phyloP scores from a whole-genome alignment of 2,113 vertebrate genomes.

The Syngnathus floridae region DNA sequence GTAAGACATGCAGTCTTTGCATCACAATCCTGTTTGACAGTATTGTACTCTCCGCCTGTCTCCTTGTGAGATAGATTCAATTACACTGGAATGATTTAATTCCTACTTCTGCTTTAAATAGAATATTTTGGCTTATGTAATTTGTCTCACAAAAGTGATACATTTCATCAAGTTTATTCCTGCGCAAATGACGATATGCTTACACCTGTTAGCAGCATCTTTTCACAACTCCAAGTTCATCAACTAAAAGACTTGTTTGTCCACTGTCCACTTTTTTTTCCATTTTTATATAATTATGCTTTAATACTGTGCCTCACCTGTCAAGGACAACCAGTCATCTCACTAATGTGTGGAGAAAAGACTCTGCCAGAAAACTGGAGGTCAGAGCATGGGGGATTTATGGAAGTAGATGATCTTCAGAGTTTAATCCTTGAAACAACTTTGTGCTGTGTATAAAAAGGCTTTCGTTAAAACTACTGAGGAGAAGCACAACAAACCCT shows the following conservation, averaged over 20 bases:
- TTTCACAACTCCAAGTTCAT: conserved; percentile 14
- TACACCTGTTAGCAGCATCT: not conserved
- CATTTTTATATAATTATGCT: conserved; percentile 30
- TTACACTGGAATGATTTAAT: conserved; percentile 5
- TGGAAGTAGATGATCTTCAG: conserved; percentile 25
- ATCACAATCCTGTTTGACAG: conserved; percentile 41
- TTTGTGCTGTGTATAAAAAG: conserved; percentile 24
- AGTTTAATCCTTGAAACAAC: conserved; percentile 52
- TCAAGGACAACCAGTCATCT: conserved; percentile 60
- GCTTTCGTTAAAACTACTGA: not conserved
- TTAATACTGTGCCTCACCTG: conserved; percentile 30
- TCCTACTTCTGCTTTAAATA: not conserved
- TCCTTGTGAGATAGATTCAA: conserved; percentile 26
- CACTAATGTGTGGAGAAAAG: conserved; percentile 41
- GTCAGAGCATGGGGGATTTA: conserved; percentile 41
- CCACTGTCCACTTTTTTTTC: not conserved
- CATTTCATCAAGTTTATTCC: not conserved
- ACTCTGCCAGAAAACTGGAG: conserved; percentile 23
- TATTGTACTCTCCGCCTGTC: conserved; percentile 24
- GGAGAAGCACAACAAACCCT: conserved; percentile 25
- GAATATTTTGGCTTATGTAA: not conserved
- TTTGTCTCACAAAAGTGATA: not conserved
- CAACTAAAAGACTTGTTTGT: conserved; percentile 12
- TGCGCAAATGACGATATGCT: not conserved
- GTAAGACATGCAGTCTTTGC: conserved; percentile 36